A percentile compares a stretch with the other conserved stretches of the same genome.
phyloP scores from a whole-genome alignment of 1,140 invertebrate genomes.

The Halictus rubicundus region DNA sequence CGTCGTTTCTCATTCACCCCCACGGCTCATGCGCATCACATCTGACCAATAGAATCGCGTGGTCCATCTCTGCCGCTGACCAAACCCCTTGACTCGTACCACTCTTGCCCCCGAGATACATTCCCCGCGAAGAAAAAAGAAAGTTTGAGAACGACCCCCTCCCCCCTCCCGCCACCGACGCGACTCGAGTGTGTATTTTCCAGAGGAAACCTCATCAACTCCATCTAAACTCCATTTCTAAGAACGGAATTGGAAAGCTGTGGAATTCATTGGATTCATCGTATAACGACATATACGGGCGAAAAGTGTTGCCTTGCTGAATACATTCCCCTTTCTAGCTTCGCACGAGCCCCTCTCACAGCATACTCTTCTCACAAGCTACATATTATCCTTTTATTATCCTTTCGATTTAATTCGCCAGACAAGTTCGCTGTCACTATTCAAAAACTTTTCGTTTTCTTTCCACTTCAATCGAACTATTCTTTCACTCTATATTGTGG shows the following conservation, averaged over 20 bases:
- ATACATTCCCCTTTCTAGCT: slow-evolving; percentile 16
- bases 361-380: background rate
- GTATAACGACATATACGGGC: slow-evolving; percentile 19
- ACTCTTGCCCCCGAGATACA: slow-evolving; percentile 67
- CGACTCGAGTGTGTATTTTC: slow-evolving; percentile 65
- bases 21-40: slow-evolving; percentile 68
- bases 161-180: slow-evolving; percentile 7
- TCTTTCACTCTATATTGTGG: too few species aligned
- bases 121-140: slow-evolving; percentile 65
- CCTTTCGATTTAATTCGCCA: too few species aligned
- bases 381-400: background rate
- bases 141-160: slow-evolving; percentile 58
- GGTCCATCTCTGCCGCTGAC: slow-evolving; percentile 69
- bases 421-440: too few species aligned
- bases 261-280: slow-evolving; percentile 59
- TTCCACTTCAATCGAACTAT: too few species aligned
- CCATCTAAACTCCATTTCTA: slow-evolving; percentile 67
- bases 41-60: slow-evolving; percentile 69
- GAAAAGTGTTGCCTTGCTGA: slow-evolving; percentile 16
- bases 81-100: slow-evolving; percentile 68
- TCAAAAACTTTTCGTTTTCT: too few species aligned
- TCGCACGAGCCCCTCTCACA: background rate
- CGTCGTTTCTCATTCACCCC: slow-evolving; percentile 70
- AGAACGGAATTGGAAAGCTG: slow-evolving; percentile 66
- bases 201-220: slow-evolving; percentile 67